phyloP scores from a whole-genome alignment of 2,888 invertebrate genomes.

The Agrotis clavis region DNA sequence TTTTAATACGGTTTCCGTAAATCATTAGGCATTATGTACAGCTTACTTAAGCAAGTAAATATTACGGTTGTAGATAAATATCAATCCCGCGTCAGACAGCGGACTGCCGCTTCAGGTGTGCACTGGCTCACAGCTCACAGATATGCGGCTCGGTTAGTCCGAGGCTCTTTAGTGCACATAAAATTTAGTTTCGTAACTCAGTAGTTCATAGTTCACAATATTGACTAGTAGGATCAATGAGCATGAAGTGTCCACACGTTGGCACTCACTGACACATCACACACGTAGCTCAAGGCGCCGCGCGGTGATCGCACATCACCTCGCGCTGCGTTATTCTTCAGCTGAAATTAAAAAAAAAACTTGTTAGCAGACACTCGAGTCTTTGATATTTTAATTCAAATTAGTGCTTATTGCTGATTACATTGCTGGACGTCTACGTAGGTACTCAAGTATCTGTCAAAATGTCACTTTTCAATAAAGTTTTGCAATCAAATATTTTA shows the following conservation, averaged over 20 bases:
- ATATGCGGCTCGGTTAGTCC: not conserved
- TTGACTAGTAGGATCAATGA: constrained; percentile 20
- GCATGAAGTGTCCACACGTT: constrained; percentile 20
- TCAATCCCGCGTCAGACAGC: not conserved
- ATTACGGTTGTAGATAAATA: not conserved
- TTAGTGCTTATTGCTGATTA: too few species aligned
- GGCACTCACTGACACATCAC: constrained; percentile 6
- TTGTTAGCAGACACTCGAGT: constrained; percentile 11
- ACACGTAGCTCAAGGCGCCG: not conserved
- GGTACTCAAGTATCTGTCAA: too few species aligned
- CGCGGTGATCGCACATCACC: not conserved
- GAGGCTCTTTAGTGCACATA: constrained; percentile 23
- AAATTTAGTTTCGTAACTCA: constrained; percentile 24
- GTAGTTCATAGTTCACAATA: constrained; percentile 31
- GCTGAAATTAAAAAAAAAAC: constrained; percentile 34
- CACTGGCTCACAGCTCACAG: not conserved
- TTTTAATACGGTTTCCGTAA: not conserved
- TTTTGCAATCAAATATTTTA: too few species aligned
- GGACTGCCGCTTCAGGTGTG: not conserved
- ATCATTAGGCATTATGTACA: constrained; percentile 19
- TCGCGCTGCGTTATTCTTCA: constrained; percentile 28
- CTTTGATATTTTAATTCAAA: too few species aligned
- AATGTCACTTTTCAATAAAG: too few species aligned
- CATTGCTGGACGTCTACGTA: too few species aligned
- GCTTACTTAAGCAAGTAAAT: constrained; percentile 17